phyloP scores from a whole-genome alignment of 2,888 invertebrate genomes.

The Heliconius ethilla region DNA sequence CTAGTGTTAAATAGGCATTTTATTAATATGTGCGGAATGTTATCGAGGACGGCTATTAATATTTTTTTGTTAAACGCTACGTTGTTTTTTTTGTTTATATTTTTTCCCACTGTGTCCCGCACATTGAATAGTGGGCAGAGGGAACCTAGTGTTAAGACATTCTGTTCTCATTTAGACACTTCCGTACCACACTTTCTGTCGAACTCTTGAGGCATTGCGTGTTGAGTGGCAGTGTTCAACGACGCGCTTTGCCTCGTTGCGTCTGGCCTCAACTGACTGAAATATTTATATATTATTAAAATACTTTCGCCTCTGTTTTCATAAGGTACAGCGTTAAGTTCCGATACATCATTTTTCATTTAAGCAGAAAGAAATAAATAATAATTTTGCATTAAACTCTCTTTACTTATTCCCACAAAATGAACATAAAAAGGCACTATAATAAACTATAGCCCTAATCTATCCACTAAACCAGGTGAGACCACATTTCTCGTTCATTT shows the following conservation, averaged over 20 bases:
- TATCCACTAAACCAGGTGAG: background rate
- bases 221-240: background rate
- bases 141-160: background rate
- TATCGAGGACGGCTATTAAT: too few relatives aligned
- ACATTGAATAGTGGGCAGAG: background rate
- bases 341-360: too few relatives aligned
- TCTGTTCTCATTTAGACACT: background rate
- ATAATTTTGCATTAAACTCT: too few relatives aligned
- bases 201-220: background rate
- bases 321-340: too few relatives aligned
- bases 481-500: background rate
- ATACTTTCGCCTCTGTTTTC: too few relatives aligned
- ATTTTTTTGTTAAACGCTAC: background rate
- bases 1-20: too few relatives aligned
- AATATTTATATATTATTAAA: too few relatives aligned
- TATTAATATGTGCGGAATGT: too few relatives aligned
- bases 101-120: too few relatives aligned
- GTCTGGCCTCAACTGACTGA: too few relatives aligned
- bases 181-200: background rate
- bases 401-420: background rate
- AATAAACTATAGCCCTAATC: background rate
- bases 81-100: too few relatives aligned
- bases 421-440: constrained; percentile 1
- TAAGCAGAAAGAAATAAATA: too few relatives aligned
- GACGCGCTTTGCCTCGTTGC: background rate